These are phyloP conservation scores for Caenorhabditis japonica DNA, from an alignment of 2,888 invertebrate species.

Conservation along the genomic window DNA sequence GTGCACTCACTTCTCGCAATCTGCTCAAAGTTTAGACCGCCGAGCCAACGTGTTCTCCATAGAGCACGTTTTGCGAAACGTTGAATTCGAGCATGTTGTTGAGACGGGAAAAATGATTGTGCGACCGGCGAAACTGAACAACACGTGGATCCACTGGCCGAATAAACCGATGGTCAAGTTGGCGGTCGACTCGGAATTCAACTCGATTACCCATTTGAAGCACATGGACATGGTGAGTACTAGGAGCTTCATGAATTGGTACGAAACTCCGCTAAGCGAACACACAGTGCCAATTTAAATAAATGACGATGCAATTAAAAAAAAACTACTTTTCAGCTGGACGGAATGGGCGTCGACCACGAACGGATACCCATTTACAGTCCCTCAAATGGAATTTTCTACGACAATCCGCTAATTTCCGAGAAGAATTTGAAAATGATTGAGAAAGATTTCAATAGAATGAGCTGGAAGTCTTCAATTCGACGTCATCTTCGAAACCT, in stretches of 20 bases:
- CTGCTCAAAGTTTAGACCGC: too few relatives aligned
- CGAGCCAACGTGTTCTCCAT: constrained; percentile 40
- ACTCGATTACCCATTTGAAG: constrained; percentile 54
- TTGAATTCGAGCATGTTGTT: constrained; percentile 19
- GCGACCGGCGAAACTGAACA: constrained; percentile 34
- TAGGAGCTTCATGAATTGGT: neutral
- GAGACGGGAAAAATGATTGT: constrained; percentile 56
- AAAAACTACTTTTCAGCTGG: constrained; percentile 12
- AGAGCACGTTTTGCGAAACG: constrained; percentile 29
- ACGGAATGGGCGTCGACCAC: constrained; percentile 33
- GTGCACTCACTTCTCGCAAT: too few relatives aligned
- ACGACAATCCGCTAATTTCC: constrained; percentile 23
- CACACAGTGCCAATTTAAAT: too few relatives aligned
- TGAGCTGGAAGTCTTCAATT: constrained; percentile 47
- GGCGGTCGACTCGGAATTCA: constrained; percentile 16
- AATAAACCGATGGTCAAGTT: constrained; percentile 12
- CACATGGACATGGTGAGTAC: constrained; percentile 30
- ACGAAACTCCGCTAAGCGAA: too few relatives aligned
- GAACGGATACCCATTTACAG: constrained; percentile 18
- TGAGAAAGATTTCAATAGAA: constrained; percentile 48
- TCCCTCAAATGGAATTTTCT: constrained; percentile 1
- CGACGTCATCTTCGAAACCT: constrained; percentile 29
- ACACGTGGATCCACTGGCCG: constrained; percentile 56
- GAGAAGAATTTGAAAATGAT: constrained; percentile 37
- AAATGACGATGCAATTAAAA: too few relatives aligned